Evolutionary conservation across 2,797 vertebrate species (phyloP).

Genomic region (Perodicticus potto): DNA sequence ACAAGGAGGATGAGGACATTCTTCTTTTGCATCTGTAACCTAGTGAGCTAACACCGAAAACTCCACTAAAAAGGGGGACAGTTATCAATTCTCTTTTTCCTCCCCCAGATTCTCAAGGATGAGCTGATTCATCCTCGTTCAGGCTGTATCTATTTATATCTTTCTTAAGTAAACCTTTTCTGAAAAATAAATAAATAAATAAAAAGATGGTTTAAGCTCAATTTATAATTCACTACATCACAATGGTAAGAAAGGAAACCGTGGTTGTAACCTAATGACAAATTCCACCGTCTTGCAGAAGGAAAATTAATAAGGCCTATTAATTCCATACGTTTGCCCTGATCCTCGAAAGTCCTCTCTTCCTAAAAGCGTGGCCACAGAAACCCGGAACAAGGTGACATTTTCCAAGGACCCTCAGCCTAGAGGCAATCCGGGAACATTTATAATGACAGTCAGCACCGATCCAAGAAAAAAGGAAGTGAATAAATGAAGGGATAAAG

Average conservation of each 20-base stretch:
- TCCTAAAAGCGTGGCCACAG: not conserved
- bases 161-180: constrained; percentile 63
- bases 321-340: not conserved
- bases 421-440: not conserved
- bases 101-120: constrained; percentile 65
- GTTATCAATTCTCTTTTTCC: constrained; percentile 8
- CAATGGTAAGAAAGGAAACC: constrained; percentile 37
- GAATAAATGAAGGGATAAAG: not conserved
- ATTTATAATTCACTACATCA: constrained; percentile 68
- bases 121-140: constrained; percentile 70
- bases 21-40: constrained; percentile 74
- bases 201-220: constrained; percentile 70
- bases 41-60: constrained; percentile 52
- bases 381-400: not conserved
- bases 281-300: not conserved
- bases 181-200: not conserved
- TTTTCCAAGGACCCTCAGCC: not conserved
- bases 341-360: constrained; percentile 18
- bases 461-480: not conserved
- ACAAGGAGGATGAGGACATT: constrained; percentile 66
- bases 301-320: constrained; percentile 9
- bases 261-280: constrained; percentile 5
- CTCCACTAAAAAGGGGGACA: not conserved
- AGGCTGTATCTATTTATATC: constrained; percentile 69
- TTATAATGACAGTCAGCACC: not conserved